Base-by-base conservation (phyloP, 1,140 invertebrate species). In the Mylabris phalerata region DNA sequence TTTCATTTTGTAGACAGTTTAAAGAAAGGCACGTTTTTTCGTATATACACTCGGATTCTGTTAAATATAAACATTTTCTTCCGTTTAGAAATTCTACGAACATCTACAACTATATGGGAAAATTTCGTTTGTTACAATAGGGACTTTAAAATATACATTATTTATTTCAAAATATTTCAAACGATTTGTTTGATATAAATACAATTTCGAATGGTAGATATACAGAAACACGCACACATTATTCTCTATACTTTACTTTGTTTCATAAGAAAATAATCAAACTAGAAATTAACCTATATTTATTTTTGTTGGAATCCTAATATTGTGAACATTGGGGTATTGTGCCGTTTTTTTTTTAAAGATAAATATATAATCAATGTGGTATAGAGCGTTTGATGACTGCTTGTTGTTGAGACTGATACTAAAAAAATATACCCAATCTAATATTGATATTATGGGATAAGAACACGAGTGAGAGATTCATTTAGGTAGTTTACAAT, bases 251-350 rank as follows among this genome's bases (percentile, higher is more conserved):
- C 51, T 54, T 41, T 49, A 52, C 62, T 55, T 59, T 64, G 64
- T 66, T 66, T 60, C 46, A 62, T 60, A 63, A 60, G 64, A 67
- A 67, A 67, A 67, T 60, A 67, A 67, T 60, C 66, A 65, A 49
- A 59, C 50, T 64, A 46, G 63, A 62, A 60, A 60, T 62, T 67
- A 65, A 63, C 60, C 56, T 32, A 61, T 67, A 66, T 67, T 67
- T 67, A 66, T 67, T 67, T 67, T 58, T 61, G 54, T 66, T 32
- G 7, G 65, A 63, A 67, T 67, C 66, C 66, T 56, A 67, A 67
- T 67, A 66, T 66, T 67, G 57, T 63, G 64, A 65, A 62, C 55
- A 64, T 67, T 67, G 57, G 63, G 66, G 63, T 62, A 67, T 67
- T 66, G 66, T 67, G 59, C 61, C 48, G 50, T n/a, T 44, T 48